phyloP scores from a whole-genome alignment of 2,113 vertebrate species.

The Tichodroma muraria region DNA sequence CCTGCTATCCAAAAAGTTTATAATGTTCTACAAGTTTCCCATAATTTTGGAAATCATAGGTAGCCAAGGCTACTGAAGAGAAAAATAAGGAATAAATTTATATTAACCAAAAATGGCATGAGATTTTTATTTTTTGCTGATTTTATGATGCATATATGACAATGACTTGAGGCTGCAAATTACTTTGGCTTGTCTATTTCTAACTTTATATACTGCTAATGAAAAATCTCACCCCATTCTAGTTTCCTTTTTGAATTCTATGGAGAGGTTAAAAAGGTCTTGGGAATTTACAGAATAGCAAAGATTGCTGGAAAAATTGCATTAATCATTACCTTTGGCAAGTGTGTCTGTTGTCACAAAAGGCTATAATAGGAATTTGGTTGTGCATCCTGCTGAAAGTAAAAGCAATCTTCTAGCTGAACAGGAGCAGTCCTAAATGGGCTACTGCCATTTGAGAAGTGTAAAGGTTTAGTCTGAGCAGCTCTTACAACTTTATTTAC shows the following conservation, averaged over 20 bases:
- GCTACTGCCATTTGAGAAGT: background rate
- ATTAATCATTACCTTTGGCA: background rate
- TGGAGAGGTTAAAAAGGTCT: background rate
- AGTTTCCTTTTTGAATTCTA: background rate
- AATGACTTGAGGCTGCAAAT: background rate
- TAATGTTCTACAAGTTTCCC: background rate
- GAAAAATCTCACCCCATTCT: background rate
- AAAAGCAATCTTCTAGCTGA: background rate
- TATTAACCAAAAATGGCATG: background rate
- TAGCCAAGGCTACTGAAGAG: background rate
- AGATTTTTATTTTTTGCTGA: background rate
- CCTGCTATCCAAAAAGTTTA: background rate
- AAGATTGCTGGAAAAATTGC: background rate
- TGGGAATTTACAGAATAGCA: background rate
- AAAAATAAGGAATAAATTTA: background rate
- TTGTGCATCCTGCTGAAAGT: background rate
- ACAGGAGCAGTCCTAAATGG: background rate
- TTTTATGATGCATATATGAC: background rate
- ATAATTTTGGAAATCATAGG: background rate
- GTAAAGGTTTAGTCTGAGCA: background rate
- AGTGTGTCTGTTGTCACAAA: background rate
- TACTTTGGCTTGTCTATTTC: background rate
- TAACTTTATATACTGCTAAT: background rate
- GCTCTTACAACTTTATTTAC: background rate
- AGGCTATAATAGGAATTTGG: background rate